Evolutionary conservation across 2,113 vertebrate genomes (phyloP).

Genomic region (Cyanistes caeruleus): DNA sequence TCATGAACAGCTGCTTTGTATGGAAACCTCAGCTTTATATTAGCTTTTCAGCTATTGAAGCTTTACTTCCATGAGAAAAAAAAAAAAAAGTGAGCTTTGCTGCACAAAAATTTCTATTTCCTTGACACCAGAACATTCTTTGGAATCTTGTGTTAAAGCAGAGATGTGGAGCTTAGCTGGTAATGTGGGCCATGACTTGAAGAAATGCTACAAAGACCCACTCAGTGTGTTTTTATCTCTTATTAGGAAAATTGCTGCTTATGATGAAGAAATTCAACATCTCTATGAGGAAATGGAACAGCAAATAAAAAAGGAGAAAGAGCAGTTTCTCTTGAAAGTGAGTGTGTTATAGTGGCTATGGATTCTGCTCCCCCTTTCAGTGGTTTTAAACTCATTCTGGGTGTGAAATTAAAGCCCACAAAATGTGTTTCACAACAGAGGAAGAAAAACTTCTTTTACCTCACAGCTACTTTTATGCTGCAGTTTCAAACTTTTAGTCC

Average conservation of each 20-base stretch:
- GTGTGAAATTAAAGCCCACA: not conserved
- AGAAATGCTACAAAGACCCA: not conserved
- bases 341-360: not conserved
- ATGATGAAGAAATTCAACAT: slow-evolving; percentile 87
- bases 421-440: not conserved
- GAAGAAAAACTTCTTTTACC: not conserved
- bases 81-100: not conserved
- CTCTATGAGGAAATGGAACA: slow-evolving; percentile 96
- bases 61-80: not conserved
- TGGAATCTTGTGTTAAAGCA: not conserved
- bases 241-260: slow-evolving; percentile 85
- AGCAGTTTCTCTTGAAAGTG: slow-evolving; percentile 87
- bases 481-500: not conserved
- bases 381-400: not conserved
- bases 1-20: not conserved
- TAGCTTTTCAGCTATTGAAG: not conserved
- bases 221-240: not conserved
- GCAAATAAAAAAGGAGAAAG: slow-evolving; percentile 91
- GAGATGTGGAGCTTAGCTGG: not conserved
- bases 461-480: not conserved
- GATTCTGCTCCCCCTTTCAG: not conserved
- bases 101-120: not conserved
- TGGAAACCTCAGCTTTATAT: not conserved
- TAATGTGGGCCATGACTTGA: not conserved
- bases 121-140: not conserved